Evolutionary conservation across 2,888 invertebrate genomes (phyloP), one percentile per base, ranked within the genome.

Genomic region (Erebia aethiops): DNA sequence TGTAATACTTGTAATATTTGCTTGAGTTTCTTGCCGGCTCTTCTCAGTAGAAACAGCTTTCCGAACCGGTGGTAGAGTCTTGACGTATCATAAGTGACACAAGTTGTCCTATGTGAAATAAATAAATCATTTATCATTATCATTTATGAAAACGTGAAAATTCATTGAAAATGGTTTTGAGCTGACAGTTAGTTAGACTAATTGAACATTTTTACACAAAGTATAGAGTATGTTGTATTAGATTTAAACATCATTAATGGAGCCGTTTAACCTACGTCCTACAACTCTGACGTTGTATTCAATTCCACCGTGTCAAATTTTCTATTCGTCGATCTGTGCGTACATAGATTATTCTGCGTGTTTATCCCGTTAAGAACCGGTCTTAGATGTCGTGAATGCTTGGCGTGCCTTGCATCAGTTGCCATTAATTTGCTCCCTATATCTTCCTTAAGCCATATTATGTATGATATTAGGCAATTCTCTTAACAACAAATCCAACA

Each of bases 361-460:
- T 35, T 67, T 78, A 79, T 89, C 82, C 89, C 89, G 89, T 89
- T 89, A 89, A 76, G 77, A 86, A 88, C 88, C 88, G 88, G 88
- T 89, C 85, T 77, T 71, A n/a, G n/a, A n/a, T 54, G 74, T 72
- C 76, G 77, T 61, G 70, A 62, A 79, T 81, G 76, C 79, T 80
- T 78, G 77, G 84, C 87, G 83, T 87, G 84, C 85, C 80, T 75
- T 77, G 81, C 82, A 84, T 87, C 84, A 81, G 83, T 84, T 77
- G 76, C 78, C 51, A 74, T 76, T 71, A 65, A 57, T 71, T 71
- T 71, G 61, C 52, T 58, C 67, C 67, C 71, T 65, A 41, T 52
- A 63, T 46, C 52, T 35, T 60, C 54, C 52, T 35, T 60, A 11
- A 13, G 13, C 21, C 9, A 62, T 46, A 67, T 14, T 46, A 67